A percentile compares a stretch with the other conserved stretches of the same genome.
These are phyloP conservation scores for Anthrax anthrax DNA, from an alignment of 2,888 invertebrate species.

Conservation along the genomic window DNA sequence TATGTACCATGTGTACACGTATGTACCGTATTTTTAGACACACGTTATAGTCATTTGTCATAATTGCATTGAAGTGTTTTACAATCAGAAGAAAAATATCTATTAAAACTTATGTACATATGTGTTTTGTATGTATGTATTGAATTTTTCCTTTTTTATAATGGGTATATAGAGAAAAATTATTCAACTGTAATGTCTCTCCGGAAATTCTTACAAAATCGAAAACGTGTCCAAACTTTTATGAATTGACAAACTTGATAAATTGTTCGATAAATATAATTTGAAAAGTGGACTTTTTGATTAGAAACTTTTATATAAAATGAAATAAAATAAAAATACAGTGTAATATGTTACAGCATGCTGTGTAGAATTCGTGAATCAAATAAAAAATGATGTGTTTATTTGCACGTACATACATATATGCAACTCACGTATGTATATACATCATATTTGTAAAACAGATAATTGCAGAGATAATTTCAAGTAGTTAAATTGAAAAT, in stretches of 20 bases:
- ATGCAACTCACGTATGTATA: too few relatives aligned
- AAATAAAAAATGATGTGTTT: too few relatives aligned
- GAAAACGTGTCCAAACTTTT: constrained; percentile 9
- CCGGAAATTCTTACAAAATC: constrained; percentile 9
- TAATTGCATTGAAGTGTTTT: constrained; percentile 9
- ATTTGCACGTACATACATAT: too few relatives aligned
- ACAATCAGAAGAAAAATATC: constrained; percentile 2
- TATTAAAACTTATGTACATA: too few relatives aligned
- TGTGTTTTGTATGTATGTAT: too few relatives aligned
- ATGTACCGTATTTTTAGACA: constrained; percentile 1
- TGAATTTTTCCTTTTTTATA: too few relatives aligned
- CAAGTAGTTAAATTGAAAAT: neutral
- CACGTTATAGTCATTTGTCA: constrained; percentile 10
- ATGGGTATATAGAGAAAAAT: neutral
- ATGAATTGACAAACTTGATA: constrained; percentile 8
- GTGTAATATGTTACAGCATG: too few relatives aligned
- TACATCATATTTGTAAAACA: too few relatives aligned
- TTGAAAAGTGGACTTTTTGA: constrained; percentile 2
- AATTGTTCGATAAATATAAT: constrained; percentile 6
- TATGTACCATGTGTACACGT: too few relatives aligned
- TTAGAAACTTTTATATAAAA: neutral
- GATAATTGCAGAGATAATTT: neutral
- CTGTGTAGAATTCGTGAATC: too few relatives aligned
- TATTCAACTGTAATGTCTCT: constrained; percentile 7
- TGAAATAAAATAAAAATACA: too few relatives aligned